These are phyloP conservation scores for Oplegnathus fasciatus DNA, from an alignment of 2,113 vertebrate species.

Conservation along the genomic window DNA sequence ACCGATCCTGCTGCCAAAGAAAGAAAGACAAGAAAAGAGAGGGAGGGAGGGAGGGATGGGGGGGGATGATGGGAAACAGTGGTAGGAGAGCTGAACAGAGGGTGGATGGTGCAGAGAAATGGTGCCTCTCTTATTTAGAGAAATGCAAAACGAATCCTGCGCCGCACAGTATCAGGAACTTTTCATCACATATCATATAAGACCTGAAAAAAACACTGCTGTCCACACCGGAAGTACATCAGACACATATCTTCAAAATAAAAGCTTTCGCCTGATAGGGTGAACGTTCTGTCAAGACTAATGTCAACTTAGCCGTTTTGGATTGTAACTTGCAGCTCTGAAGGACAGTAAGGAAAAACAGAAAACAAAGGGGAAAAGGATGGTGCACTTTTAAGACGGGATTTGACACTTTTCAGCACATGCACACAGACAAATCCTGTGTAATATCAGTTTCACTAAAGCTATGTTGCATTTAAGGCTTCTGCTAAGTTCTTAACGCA, in stretches of 20 bases:
- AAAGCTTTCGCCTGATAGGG: background rate
- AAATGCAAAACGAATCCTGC: background rate
- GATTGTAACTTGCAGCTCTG: background rate
- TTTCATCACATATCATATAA: background rate
- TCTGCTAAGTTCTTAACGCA: too few species aligned
- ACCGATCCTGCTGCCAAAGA: conserved; percentile 61
- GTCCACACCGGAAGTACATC: background rate
- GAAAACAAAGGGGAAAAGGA: background rate
- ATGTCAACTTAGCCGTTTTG: background rate
- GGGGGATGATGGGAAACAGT: conserved; percentile 52
- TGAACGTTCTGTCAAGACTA: background rate
- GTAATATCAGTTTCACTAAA: too few species aligned
- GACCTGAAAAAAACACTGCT: background rate
- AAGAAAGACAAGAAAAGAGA: conserved; percentile 39
- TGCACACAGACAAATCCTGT: background rate
- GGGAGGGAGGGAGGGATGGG: background rate
- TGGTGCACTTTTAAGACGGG: background rate
- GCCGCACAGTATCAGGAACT: too few species aligned
- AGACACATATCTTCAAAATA: conserved; percentile 3
- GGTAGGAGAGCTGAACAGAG: conserved; percentile 10
- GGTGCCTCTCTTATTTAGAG: background rate
- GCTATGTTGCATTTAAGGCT: background rate
- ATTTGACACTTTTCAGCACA: background rate
- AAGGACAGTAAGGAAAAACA: background rate
- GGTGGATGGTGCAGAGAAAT: background rate